Conservation (phyloP, 2,888 invertebrate species). For the Pseudococcus viburni region DNA sequence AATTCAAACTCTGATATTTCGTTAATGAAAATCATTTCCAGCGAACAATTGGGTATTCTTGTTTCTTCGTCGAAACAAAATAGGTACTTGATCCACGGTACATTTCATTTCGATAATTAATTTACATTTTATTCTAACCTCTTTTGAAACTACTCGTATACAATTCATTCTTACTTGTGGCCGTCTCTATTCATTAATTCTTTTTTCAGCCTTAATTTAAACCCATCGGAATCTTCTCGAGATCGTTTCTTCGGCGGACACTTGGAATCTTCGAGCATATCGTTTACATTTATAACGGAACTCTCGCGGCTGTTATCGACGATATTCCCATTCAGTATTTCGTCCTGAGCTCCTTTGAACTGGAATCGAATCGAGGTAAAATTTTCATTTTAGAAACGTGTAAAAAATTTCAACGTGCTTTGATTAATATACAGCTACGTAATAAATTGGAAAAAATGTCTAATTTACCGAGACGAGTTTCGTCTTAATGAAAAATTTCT, state of each 20-base stretch:
- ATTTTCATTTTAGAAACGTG: background rate
- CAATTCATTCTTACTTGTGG: conserved; percentile 77
- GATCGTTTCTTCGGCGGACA: conserved; percentile 71
- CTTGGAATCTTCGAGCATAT: conserved; percentile 42
- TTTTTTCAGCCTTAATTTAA: conserved; percentile 84
- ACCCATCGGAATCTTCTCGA: conserved; percentile 83
- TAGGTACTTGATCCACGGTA: no score
- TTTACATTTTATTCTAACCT: no score
- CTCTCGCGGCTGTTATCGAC: conserved; percentile 63
- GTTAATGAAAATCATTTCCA: no score
- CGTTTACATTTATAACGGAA: conserved; percentile 56
- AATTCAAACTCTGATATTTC: no score
- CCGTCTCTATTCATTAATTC: conserved; percentile 89
- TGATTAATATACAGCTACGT: conserved; percentile 8
- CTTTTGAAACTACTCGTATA: no score
- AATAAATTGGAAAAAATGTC: conserved; percentile 37
- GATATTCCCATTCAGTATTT: conserved; percentile 62
- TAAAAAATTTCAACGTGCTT: background rate
- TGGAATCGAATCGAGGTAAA: conserved; percentile 37
- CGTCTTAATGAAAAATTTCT: conserved; percentile 40
- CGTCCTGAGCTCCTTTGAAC: conserved; percentile 65
- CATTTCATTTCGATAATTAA: no score
- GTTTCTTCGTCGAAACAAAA: no score
- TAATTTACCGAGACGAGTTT: background rate
- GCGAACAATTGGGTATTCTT: no score